Evolutionary conservation across 2,113 vertebrate species (phyloP).

Genomic region (Sorex araneus): DNA sequence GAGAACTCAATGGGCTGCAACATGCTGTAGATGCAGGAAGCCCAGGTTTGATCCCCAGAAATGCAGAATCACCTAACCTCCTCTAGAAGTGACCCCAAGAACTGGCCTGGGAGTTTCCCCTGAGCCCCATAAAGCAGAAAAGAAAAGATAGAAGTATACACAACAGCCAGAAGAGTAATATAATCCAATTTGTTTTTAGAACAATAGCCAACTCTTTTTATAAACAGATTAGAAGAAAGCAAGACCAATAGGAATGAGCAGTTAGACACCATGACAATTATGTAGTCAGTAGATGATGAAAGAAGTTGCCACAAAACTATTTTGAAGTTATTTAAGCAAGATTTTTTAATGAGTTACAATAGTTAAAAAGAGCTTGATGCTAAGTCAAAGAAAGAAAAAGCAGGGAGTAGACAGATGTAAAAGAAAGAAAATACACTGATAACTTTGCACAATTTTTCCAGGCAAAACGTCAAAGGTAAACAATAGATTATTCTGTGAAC

Average conservation of each 20-base stretch:
- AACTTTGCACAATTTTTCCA: constrained; percentile 32
- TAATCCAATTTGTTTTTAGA: constrained; percentile 46
- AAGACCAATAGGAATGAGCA: constrained; percentile 20
- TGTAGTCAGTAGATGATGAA: neutral
- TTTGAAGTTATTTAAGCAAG: neutral
- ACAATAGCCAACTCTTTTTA: constrained; percentile 14
- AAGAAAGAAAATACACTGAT: constrained; percentile 8
- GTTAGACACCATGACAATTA: constrained; percentile 17
- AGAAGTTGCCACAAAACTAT: neutral
- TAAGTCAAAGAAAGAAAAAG: neutral
- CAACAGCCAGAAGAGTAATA: neutral
- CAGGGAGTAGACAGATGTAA: neutral
- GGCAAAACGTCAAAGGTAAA: constrained; percentile 60
- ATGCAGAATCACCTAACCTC: too few species aligned
- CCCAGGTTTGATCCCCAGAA: too few species aligned
- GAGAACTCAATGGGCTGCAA: too few species aligned
- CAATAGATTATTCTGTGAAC: constrained; percentile 34
- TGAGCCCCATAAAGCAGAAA: too few species aligned
- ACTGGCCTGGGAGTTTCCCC: too few species aligned
- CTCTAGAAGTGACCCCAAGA: too few species aligned
- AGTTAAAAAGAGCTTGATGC: constrained; percentile 38
- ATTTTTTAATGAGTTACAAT: neutral
- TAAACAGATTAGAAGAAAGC: constrained; percentile 18
- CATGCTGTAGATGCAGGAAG: too few species aligned
- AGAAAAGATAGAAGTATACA: neutral